phyloP scores from a whole-genome alignment of 2,113 vertebrate species.

The Meles meles region DNA sequence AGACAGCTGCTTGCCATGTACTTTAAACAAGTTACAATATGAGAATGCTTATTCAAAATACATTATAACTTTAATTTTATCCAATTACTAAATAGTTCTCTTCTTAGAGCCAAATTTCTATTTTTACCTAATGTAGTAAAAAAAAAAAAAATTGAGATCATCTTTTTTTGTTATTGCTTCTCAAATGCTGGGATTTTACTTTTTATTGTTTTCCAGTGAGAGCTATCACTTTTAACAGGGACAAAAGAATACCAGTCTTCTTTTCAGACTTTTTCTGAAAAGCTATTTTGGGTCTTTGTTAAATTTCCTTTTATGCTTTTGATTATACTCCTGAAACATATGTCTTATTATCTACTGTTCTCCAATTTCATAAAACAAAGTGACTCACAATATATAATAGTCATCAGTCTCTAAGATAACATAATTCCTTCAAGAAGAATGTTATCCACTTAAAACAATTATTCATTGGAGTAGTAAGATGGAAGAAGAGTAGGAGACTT shows the following conservation, averaged over 20 bases:
- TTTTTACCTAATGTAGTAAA: not conserved
- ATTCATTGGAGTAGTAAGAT: not conserved
- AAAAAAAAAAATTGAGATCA: not conserved
- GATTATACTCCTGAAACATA: not conserved
- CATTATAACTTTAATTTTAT: not conserved
- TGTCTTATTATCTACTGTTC: not conserved
- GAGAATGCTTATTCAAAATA: not conserved
- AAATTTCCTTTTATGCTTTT: not conserved
- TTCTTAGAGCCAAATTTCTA: not conserved
- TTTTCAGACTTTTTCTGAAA: not conserved
- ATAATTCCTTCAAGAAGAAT: not conserved
- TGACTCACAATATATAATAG: not conserved
- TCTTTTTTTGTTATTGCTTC: not conserved
- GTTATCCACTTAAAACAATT: not conserved
- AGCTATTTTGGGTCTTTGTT: not conserved
- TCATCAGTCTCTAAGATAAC: not conserved
- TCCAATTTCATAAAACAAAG: not conserved
- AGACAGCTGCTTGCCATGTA: not conserved
- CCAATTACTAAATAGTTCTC: not conserved
- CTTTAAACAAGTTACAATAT: not conserved
- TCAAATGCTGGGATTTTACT: not conserved
- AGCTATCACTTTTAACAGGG: not conserved
- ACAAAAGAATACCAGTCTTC: not conserved
- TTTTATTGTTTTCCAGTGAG: not conserved
- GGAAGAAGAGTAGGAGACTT: no score